These are phyloP conservation scores for Aurelia aurita complex sp. Pacific DNA, from an alignment of 30 jellyfish, hydroid and myxozoan species.

Conservation along the genomic window DNA sequence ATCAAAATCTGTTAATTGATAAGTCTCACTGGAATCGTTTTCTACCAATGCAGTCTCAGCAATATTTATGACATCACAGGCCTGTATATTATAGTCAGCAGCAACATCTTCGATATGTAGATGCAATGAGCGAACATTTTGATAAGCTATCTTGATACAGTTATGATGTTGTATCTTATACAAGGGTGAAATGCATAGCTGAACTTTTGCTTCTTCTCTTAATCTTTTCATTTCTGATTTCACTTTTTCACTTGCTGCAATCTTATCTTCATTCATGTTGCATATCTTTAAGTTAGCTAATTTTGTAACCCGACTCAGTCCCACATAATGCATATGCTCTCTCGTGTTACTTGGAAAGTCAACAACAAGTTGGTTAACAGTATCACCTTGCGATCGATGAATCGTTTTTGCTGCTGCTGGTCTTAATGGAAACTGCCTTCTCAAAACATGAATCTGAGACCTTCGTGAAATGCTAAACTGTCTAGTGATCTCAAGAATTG, in stretches of 20 bases:
- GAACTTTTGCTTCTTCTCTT: not conserved
- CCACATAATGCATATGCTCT: slow-evolving; percentile 50
- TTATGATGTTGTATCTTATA: not conserved
- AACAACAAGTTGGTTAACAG: slow-evolving; percentile 3
- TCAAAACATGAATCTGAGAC: too few relatives aligned
- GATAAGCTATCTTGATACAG: not conserved
- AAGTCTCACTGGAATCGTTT: not conserved
- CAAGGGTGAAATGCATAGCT: not conserved
- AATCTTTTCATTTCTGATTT: slow-evolving; percentile 21
- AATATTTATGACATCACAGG: slow-evolving; percentile 19
- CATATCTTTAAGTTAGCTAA: not conserved
- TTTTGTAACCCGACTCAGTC: slow-evolving; percentile 22
- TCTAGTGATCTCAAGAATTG: slow-evolving; percentile 15
- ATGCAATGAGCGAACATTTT: slow-evolving; percentile 20
- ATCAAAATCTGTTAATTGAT: not conserved
- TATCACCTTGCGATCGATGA: slow-evolving; percentile 48
- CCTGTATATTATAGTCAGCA: slow-evolving; percentile 11
- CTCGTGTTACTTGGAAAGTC: slow-evolving; percentile 1
- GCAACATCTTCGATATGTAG: slow-evolving; percentile 4
- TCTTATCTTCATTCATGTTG: not conserved
- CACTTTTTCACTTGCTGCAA: slow-evolving; percentile 15
- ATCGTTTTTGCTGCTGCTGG: slow-evolving; percentile 46
- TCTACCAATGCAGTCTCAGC: slow-evolving; percentile 3
- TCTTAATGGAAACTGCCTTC: slow-evolving; percentile 38
- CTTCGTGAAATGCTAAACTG: slow-evolving; percentile 2